These are phyloP conservation scores for Stenodema calcarata DNA, from an alignment of 2,888 invertebrate species.

Conservation along the genomic window DNA sequence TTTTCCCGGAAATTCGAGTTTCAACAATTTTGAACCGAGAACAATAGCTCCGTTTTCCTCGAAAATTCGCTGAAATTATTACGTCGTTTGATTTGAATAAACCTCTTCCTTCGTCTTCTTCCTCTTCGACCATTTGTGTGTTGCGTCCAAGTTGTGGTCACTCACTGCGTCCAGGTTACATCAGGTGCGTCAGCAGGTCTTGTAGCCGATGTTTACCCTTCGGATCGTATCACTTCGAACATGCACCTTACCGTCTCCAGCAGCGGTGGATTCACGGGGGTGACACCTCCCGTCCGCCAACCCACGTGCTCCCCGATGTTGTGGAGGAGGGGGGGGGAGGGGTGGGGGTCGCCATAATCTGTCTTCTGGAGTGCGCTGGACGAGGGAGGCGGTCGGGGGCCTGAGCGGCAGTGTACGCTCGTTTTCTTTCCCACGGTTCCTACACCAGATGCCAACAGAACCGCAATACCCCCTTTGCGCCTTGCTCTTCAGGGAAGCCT, in stretches of 20 bases:
- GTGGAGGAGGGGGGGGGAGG: background rate
- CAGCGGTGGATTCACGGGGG: background rate
- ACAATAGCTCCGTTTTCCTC: too few species aligned
- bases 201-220: background rate
- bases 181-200: background rate
- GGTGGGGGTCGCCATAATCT: conserved; percentile 9
- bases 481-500: background rate
- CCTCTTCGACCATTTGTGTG: too few species aligned
- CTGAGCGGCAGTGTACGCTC: background rate
- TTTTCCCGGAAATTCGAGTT: too few species aligned
- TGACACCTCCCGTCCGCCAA: background rate
- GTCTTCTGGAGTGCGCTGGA: background rate
- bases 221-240: background rate
- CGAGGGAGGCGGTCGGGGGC: background rate
- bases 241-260: background rate
- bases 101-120: too few species aligned
- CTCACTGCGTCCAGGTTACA: background rate
- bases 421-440: conserved; percentile 54
- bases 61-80: too few species aligned
- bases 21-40: too few species aligned
- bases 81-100: too few species aligned
- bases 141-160: too few species aligned
- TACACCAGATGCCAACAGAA: conserved; percentile 55
- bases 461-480: conserved; percentile 51
- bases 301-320: background rate